Conservation (phyloP, 1,140 invertebrate genomes). For the Dendrolimus kikuchii region DNA sequence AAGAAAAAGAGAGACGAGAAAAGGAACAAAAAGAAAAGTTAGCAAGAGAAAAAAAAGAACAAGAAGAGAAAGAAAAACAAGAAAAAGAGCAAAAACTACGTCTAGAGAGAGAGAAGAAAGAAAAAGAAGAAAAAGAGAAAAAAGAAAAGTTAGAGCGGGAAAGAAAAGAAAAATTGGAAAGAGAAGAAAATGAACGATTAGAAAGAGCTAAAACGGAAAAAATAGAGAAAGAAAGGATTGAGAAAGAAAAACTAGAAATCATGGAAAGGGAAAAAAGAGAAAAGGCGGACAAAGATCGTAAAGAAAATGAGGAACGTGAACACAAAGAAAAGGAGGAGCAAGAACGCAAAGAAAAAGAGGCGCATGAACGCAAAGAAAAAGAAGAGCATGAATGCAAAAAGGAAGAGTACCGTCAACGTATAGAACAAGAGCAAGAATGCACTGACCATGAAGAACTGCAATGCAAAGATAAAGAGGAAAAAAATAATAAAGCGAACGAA, state of each 20-base stretch:
- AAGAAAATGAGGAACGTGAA: background rate
- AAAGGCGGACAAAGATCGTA: background rate
- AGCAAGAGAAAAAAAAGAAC: conserved; percentile 7
- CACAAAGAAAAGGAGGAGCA: background rate
- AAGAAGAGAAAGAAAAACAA: conserved; percentile 4
- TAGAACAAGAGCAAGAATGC: too few relatives aligned
- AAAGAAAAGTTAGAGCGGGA: background rate
- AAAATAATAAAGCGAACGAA: too few relatives aligned
- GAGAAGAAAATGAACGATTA: background rate
- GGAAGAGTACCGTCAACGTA: too few relatives aligned
- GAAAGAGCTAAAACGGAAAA: background rate
- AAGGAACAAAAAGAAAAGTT: conserved; percentile 8
- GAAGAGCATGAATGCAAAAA: too few relatives aligned
- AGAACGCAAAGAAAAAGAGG: too few relatives aligned
- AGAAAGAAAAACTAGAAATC: conserved; percentile 3
- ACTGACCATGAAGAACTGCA: too few relatives aligned
- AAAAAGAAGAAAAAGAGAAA: conserved; percentile 2
- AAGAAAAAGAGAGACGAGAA: conserved; percentile 5
- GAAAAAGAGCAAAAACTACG: conserved; percentile 3
- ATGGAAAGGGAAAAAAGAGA: background rate
- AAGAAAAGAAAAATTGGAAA: conserved; percentile 4
- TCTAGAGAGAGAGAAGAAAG: conserved; percentile 2
- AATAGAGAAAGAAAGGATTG: background rate
- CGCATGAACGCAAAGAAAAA: too few relatives aligned
- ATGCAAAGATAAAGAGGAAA: too few relatives aligned